Base-by-base conservation (phyloP, 2,797 vertebrate species). In the Parotocinclus haroldoi region DNA sequence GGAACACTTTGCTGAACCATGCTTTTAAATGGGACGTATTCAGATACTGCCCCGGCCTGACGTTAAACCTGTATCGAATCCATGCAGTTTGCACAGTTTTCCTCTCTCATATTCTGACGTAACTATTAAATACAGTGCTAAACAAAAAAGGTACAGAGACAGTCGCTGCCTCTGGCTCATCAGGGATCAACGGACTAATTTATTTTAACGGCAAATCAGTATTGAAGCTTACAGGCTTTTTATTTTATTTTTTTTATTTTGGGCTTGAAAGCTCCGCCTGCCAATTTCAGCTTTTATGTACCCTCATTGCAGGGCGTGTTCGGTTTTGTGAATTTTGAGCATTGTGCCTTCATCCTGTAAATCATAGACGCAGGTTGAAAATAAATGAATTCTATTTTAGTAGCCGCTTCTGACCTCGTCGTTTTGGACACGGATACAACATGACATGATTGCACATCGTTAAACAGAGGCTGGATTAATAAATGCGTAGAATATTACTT, bases 271-370 rank as follows among this genome's bases (percentile, higher is more conserved):
- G 10, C 38, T 37, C 13, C 68, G 61, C 65, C 53, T 63, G 54
- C 19, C 39, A 45, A 12, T 17, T 44, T 48, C 9, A 36, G 9
- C 49, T 59, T 4, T 63, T 58, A 18, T 64, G 60, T 52, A 53
- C 63, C 44, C 39, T 50, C 13, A 11, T 4, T 60, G 53, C 46
- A 19, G 57, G 27, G 58, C 54, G 53, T 73, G 45, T 62, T 51
- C n/a, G 45, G 52, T 61, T 54, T 70, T 44, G 13, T 64, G 75
- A 45, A 72, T 74, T 73, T 50, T 50, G 71, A 73, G 86, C 81
- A 80, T 78, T 79, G 90, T 91, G 91, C 90, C 90, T 92, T 89
- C 73, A 85, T 79, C 81, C 83, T 87, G 81, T 88, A 80, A 77
- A 85, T 71, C 50, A 66, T 73, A 73, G 53, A 48, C 63, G 53